A percentile compares a stretch with the other conserved stretches of the same genome.
Evolutionary conservation across 2,797 vertebrate species (phyloP).

Genomic region (Tiaroga cobitis): DNA sequence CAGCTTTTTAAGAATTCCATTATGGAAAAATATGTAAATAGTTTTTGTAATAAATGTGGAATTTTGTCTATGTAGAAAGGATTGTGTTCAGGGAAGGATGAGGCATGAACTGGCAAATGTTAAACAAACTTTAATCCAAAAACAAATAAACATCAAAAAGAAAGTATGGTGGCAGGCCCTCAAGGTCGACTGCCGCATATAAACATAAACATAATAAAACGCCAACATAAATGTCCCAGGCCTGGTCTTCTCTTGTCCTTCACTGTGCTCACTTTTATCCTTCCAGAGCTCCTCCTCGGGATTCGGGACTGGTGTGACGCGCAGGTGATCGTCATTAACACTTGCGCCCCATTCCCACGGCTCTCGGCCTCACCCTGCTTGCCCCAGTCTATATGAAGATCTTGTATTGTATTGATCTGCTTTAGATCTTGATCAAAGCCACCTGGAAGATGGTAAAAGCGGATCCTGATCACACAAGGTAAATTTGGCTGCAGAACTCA

Average conservation of each 20-base stretch:
- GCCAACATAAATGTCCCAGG: too few species aligned
- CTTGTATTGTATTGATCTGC: not conserved
- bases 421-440: not conserved
- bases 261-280: not conserved
- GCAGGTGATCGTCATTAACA: not conserved
- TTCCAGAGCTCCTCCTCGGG: not conserved
- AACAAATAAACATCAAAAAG: too few species aligned
- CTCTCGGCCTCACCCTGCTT: not conserved
- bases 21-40: not conserved
- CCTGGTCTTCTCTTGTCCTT: not conserved
- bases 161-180: too few species aligned
- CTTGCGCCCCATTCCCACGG: not conserved
- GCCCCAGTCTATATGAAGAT: not conserved
- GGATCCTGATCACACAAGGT: not conserved
- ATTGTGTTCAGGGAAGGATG: not conserved
- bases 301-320: not conserved
- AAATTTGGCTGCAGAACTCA: not conserved
- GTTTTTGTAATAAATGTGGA: not conserved
- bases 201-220: too few species aligned
- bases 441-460: not conserved
- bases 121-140: not conserved
- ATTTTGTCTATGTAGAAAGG: not conserved
- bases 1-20: not conserved
- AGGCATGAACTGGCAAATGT: not conserved
- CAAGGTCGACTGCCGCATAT: too few species aligned